Percentiles rank a stretch among this genome's conserved stretches.
These are phyloP conservation scores for Drosophila setifemur DNA, from an alignment of 1,140 invertebrate genomes.

Conservation along the genomic window DNA sequence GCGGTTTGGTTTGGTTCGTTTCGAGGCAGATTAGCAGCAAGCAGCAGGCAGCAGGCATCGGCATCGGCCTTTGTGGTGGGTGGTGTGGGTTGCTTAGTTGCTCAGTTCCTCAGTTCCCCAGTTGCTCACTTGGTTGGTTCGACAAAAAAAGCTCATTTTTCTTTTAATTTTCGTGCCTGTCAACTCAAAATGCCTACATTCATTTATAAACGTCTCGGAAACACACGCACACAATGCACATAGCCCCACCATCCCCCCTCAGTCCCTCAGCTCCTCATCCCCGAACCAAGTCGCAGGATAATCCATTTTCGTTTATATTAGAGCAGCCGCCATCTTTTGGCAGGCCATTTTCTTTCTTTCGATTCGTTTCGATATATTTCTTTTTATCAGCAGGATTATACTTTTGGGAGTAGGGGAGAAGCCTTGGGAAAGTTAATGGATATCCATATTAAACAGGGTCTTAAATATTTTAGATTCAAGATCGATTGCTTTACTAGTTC, in stretches of 20 bases:
- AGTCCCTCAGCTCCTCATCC: background rate
- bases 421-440: background rate
- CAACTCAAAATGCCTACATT: conserved; percentile 81
- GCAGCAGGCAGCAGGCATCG: conserved; percentile 36
- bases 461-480: too few relatives aligned
- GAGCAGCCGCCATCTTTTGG: conserved; percentile 61
- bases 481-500: too few relatives aligned
- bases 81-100: conserved; percentile 9
- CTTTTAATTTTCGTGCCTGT: conserved; percentile 82
- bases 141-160: conserved; percentile 77
- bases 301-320: conserved; percentile 74
- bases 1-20: too few relatives aligned
- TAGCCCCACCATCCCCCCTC: background rate
- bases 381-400: conserved; percentile 9
- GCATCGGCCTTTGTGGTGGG: conserved; percentile 19
- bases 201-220: conserved; percentile 79
- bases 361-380: background rate
- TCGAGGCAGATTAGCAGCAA: conserved; percentile 67
- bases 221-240: conserved; percentile 41
- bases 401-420: background rate
- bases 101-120: too few relatives aligned
- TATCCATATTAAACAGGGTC: too few relatives aligned
- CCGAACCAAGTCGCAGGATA: conserved; percentile 54
- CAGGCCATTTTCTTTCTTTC: conserved; percentile 42
- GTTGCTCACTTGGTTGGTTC: background rate